Percentiles rank a stretch among this genome's conserved stretches.
phyloP scores from a whole-genome alignment of 1,140 invertebrate species.

The Zophobas morio region DNA sequence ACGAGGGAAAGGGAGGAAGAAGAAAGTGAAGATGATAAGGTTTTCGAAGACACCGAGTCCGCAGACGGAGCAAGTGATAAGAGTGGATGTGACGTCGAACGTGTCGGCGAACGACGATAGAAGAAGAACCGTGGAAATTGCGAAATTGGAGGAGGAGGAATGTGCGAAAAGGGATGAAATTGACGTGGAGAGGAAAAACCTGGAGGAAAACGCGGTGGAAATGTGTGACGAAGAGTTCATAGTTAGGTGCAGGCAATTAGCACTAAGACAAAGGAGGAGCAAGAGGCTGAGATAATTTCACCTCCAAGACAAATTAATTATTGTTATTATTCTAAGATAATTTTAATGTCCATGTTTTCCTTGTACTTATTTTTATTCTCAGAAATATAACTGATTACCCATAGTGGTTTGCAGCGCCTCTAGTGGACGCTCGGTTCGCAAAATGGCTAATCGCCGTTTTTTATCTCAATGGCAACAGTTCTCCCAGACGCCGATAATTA shows the following conservation, averaged over 20 bases:
- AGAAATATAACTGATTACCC: too few relatives aligned
- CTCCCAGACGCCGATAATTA: slow-evolving; percentile 10
- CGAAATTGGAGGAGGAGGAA: slow-evolving; percentile 24
- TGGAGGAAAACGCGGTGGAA: slow-evolving; percentile 11
- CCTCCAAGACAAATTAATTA: not conserved
- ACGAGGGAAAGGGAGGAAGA: slow-evolving; percentile 55
- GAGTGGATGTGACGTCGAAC: slow-evolving; percentile 65
- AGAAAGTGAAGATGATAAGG: slow-evolving; percentile 59
- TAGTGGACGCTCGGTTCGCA: too few relatives aligned
- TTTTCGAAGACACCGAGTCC: slow-evolving; percentile 63
- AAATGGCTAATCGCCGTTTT: too few relatives aligned
- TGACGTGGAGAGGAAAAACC: slow-evolving; percentile 38
- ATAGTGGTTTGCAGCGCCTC: too few relatives aligned
- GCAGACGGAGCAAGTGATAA: slow-evolving; percentile 64
- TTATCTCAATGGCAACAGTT: too few relatives aligned
- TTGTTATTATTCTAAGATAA: too few relatives aligned
- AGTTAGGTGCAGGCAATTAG: slow-evolving; percentile 56
- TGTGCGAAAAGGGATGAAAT: slow-evolving; percentile 6
- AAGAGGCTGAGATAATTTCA: not conserved
- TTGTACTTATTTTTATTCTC: too few relatives aligned
- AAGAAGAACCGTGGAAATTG: not conserved
- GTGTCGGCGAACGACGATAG: slow-evolving; percentile 51
- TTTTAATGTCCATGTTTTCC: too few relatives aligned
- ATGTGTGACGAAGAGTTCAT: slow-evolving; percentile 56
- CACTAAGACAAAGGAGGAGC: slow-evolving; percentile 34